These are phyloP conservation scores for Chamaea fasciata DNA, from an alignment of 2,113 vertebrate genomes.

Conservation along the genomic window DNA sequence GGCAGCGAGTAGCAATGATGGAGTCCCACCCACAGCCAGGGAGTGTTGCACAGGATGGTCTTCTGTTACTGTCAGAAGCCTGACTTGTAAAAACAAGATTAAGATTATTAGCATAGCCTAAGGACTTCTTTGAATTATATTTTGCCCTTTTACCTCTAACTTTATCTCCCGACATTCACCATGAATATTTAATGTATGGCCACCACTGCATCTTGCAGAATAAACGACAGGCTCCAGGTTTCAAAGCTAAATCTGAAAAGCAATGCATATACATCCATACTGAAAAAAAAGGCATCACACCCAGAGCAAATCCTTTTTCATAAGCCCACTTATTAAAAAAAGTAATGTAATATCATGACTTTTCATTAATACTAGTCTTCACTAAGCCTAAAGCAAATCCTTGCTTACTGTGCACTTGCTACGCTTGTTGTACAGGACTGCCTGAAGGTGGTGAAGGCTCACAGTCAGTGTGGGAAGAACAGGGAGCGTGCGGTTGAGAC, in stretches of 20 bases:
- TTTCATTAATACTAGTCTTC: constrained; percentile 57
- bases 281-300: neutral
- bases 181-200: constrained; percentile 23
- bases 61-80: neutral
- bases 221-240: neutral
- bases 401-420: constrained; percentile 16
- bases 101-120: constrained; percentile 1
- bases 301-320: constrained; percentile 41
- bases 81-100: neutral
- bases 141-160: constrained; percentile 23
- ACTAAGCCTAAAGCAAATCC: constrained; percentile 53
- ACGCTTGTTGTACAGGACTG: neutral
- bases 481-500: rapidly evolving
- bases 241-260: constrained; percentile 23
- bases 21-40: neutral
- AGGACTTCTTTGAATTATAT: neutral
- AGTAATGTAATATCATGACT: constrained; percentile 42
- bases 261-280: neutral
- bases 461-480: neutral
- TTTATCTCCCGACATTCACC: neutral
- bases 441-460: neutral
- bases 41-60: neutral
- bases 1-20: neutral
- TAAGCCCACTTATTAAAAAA: constrained; percentile 52
- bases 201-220: neutral